Evolutionary conservation across 2,113 vertebrate species (phyloP), one percentile per base, ranked within the genome.

Genomic region (Rhadina sibilatrix): DNA sequence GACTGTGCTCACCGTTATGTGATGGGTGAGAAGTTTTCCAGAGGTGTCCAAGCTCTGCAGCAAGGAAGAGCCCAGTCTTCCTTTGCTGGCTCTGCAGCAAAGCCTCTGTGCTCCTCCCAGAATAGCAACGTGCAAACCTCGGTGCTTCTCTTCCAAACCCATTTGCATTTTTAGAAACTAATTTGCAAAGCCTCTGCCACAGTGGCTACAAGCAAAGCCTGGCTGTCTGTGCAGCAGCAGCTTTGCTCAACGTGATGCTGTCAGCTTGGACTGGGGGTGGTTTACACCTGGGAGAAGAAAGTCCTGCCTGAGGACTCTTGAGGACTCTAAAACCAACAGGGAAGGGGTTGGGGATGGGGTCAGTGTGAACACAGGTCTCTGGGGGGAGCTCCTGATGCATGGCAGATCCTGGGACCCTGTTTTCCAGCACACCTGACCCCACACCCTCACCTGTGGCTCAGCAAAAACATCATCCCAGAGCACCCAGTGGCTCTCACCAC

Each of bases 141-240:
- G 15, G 89, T 47, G 78, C 83, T 91, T 74, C 66, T 79, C 83
- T 95, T 96, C 92, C 94, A 87, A 93, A 94, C 66, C 78, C 16
- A 28, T 60, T 3, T 42, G 78, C 63, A 9, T 52, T 94, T 91
- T 97, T 95, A 92, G 93, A 95, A 96, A 90, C 76, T 83, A 44
- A 86, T 86, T 96, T 88, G 89, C 93, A 96, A 93, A 80, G 61
- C 61, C 70, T 89, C 24, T 40, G 71, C 24, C 57, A 61, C 90
- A 76, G 87, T 59, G 81, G 68, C 71, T 59, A 6, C 50, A 6
- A 35, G 93, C 82, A 50, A 78, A 93, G 47, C 70, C 87, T 5
- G 72, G 66, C 70, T 71, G 76, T 8, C 50, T 60, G 47, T 64
- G 38, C 53, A 63, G 61, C 87, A 64, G 85, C 33, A 80, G 68